Base-by-base conservation (phyloP, 2,113 vertebrate genomes). In the Bambusicola thoracicus region DNA sequence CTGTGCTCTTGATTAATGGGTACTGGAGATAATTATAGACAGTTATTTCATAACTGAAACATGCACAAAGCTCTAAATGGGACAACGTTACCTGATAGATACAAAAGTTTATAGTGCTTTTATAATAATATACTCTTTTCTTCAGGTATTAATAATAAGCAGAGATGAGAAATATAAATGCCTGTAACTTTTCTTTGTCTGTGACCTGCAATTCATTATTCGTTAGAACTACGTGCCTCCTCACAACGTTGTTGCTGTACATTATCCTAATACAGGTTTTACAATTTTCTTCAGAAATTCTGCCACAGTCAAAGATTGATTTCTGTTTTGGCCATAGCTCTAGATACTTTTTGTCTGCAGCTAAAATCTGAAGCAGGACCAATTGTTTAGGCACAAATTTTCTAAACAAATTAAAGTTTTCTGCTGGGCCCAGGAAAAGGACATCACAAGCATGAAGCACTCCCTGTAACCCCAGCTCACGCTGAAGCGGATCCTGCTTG, bases 401-500 rank as follows among this genome's bases (percentile, higher is more conserved):
- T 61, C 18, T 22, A 7, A 10, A 25, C 16, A 82, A 1, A 29
- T 41, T 18, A 14, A 73, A 32, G 7, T 25, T n/a, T 61, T 79
- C 2, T 1, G 14, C 13, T 0, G 2, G 13, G n/a, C 13, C 56
- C 13, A 7, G 13, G 21, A 25, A 15, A 69, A 41, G 32, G 46
- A 8, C 1, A 1, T 10, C 30, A 30, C 0, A 16, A 75, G 3
- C 18, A 21, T 3, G 8, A 49, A 12, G 22, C 70, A 27, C 19
- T 81, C 20, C 32, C 5, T 8, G 13, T 6, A 61, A 61, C 14
- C 1, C 3, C 25, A 65, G 63, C 29, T 24, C 38, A 49, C 2
- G 4, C 5, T 0, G 1, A 24, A 46, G 8, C 11, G 40, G 48
- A 72, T 49, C 30, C 56, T 59, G 6, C 38, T 68, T 0, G 0